Base-by-base conservation (phyloP, 2,888 invertebrate species). In the Drosophila sordidula region DNA sequence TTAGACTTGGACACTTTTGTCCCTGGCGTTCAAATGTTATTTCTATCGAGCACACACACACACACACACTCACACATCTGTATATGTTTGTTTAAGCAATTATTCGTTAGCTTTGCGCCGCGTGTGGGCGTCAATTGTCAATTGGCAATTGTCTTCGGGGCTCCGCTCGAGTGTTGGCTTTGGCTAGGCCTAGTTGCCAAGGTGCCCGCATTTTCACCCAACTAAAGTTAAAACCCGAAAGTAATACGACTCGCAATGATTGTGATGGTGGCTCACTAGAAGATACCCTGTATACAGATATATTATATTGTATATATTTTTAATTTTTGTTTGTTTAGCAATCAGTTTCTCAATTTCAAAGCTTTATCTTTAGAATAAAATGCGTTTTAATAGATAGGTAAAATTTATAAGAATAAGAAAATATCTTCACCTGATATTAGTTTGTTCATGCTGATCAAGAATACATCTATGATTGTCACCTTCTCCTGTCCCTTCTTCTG, bases 121-220 rank as follows among this genome's bases (percentile, higher is more conserved):
- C 74, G 85, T 87, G 84, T 89, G 89, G 75, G 76, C 68, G 73
- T 64, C 65, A 77, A 72, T 59, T 84, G 65, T 75, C 75, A 77
- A 67, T 59, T 84, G 65, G 71, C 75, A 77, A 67, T 70, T 73
- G 64, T 67, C 42, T 54, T 67, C 57, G 59, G 57, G 44, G 38
- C 34, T 8, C 29, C 8, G 39, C 38, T 66, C 29, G 22, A 59
- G 57, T 65, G 49, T 46, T 29, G 45, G 22, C 42, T 42, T 22
- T 52, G 34, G 4, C 34, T 70, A 62, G 87, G 87, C 85, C 85
- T 80, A 80, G 62, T 47, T 50, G 66, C 46, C 59, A 77, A 70
- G 65, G 65, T 34, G 34, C 54, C 52, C 54, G 61, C 57, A 75
- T 68, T 63, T 68, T 69, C 69, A 63, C 51, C 62, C 36, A 55